Evolutionary conservation across 1,140 invertebrate genomes (phyloP), one percentile per base, ranked within the genome.

Genomic region (Drosophila malerkotliana): DNA sequence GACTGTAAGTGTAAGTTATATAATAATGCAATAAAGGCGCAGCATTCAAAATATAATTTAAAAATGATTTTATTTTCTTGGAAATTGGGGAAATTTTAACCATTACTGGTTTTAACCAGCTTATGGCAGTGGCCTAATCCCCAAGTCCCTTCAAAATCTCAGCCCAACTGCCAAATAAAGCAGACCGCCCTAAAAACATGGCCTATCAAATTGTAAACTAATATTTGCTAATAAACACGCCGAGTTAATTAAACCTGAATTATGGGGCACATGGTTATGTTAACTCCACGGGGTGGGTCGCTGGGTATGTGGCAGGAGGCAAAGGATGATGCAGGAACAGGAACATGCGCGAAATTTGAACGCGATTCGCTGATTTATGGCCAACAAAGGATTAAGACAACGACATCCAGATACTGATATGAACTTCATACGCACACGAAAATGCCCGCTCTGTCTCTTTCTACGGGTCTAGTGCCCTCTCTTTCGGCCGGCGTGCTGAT

Each of bases 191-290:
- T n/a, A 14, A 54, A 55, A 51, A 78, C 79, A 63, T 32, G 71
- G 54, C 77, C 66, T 53, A 79, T 87, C 78, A 82, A 85, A 78
- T 90, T 90, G 85, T 90, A 82, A 90, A 90, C 85, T 90, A 90
- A 90, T 90, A 90, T 90, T 81, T 85, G 79, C 80, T 85, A 90
- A 90, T 90, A 90, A 90, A 85, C 81, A 78, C 78, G 69, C 32
- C 51, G 69, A 85, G 85, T 90, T 90, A 90, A 90, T 90, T 90
- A 90, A 90, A 87, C 78, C 72, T 90, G 85, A 90, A 87, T 85
- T 90, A 90, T 90, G 85, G 68, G 47, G 58, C 77, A 60, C 77
- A 80, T 59, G 76, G 47, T 58, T 64, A 26, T 78, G 60, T 64
- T 62, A 61, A 61, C 37, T 24, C 12, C 26, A 57, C 41, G 15